Conservation (phyloP, 2,113 vertebrate genomes). For the Monarcha castaneiventris region DNA sequence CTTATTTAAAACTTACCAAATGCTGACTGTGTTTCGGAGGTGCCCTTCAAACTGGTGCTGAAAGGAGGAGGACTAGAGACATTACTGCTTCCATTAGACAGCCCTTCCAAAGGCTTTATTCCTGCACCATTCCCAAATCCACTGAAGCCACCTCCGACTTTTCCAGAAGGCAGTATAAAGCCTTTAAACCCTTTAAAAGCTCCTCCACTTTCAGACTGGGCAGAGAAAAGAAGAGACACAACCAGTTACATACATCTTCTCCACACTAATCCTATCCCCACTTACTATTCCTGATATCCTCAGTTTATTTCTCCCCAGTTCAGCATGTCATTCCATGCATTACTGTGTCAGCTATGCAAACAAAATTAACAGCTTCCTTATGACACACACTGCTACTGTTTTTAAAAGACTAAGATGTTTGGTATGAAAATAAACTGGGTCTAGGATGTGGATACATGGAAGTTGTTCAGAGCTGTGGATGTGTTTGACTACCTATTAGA, state of each 20-base stretch:
- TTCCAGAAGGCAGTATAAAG: conserved; percentile 69
- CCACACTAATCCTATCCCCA: background rate
- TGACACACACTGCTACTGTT: background rate
- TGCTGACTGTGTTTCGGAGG: conserved; percentile 40
- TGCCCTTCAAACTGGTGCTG: conserved; percentile 46
- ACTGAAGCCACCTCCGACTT: conserved; percentile 66
- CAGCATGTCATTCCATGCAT: background rate
- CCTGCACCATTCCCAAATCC: conserved; percentile 80
- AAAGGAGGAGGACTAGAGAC: conserved; percentile 59
- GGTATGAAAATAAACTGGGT: conserved; percentile 10
- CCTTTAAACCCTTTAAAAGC: conserved; percentile 94
- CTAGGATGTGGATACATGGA: background rate
- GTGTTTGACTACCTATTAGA: background rate
- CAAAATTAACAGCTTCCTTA: background rate
- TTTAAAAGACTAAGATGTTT: background rate
- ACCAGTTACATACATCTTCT: background rate
- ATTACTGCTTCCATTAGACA: conserved; percentile 83
- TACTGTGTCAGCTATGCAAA: background rate
- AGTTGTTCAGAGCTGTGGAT: background rate
- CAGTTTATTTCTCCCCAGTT: background rate
- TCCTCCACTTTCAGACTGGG: conserved; percentile 80
- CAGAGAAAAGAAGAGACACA: background rate
- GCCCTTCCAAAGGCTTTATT: conserved; percentile 74
- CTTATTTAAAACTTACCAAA: conserved; percentile 76
- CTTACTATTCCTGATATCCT: background rate